A percentile compares a stretch with the other conserved stretches of the same genome.
Evolutionary conservation across 2,797 vertebrate genomes (phyloP).

Genomic region (Chrysocyon brachyurus): DNA sequence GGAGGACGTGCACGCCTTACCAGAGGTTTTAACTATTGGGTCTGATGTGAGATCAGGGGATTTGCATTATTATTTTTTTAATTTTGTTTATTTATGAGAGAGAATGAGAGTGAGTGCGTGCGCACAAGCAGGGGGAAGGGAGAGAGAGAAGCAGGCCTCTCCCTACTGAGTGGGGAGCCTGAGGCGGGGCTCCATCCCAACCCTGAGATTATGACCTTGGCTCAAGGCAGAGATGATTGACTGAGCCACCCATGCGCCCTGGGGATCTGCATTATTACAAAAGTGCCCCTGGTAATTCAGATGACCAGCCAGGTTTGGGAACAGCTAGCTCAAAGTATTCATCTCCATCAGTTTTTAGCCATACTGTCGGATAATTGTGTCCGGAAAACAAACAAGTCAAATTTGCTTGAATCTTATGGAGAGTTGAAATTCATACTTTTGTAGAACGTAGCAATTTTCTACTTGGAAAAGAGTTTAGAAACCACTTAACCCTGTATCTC

Average conservation of each 20-base stretch:
- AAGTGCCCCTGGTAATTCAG: not conserved
- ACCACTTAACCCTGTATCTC: not conserved
- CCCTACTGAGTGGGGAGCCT: too few relatives aligned
- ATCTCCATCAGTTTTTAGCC: not conserved
- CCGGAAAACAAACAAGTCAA: not conserved
- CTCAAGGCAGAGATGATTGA: too few relatives aligned
- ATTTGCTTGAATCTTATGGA: constrained; percentile 14
- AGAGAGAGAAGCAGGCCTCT: too few relatives aligned
- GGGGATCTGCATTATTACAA: not conserved
- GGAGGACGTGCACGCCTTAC: not conserved
- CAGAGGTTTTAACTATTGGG: not conserved
- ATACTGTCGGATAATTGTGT: not conserved
- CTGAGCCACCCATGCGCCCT: too few relatives aligned
- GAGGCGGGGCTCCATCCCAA: too few relatives aligned
- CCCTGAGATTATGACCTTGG: not conserved
- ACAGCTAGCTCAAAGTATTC: not conserved
- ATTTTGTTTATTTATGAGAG: too few relatives aligned
- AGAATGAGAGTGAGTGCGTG: too few relatives aligned
- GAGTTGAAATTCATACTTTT: constrained; percentile 16
- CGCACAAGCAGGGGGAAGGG: too few relatives aligned
- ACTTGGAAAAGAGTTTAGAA: constrained; percentile 20
- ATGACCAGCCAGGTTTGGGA: not conserved
- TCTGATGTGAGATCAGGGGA: not conserved
- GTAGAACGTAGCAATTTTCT: constrained; percentile 9
- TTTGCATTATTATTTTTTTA: not conserved